Evolutionary conservation across 92 coral and sea anemone species (phyloP), one percentile per base, ranked within the genome.

Genomic region (Virgularia gustaviana): DNA sequence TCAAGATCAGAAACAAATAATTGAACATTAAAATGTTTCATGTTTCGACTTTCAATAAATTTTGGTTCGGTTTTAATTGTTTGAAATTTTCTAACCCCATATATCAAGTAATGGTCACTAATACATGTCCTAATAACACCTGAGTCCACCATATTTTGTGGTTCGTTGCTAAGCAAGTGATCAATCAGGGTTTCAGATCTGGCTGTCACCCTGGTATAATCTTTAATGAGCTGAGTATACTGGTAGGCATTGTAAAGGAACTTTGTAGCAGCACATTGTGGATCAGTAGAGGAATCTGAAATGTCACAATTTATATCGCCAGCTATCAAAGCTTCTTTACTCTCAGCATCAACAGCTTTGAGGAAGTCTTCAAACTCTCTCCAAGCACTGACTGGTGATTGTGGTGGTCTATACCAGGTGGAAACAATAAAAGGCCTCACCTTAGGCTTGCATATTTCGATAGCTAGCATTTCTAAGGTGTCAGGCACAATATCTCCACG

Each of bases 331-430:
- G 33, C 31, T 71, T 71, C 76, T 39, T 19, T 55, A n/a, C 36
- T 31, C 27, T 32, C 45, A 4, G 45, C 9, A 16, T 49, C 76
- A 32, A 71, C 42, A 1, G 47, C 19, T 52, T 51, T 51, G 5
- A 71, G 62, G 32, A 71, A 53, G 22, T 34, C 20, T 15, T 71
- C 44, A 27, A 71, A 71, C 18, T 71, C 61, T 22, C 13, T 30
- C 31, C 23, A 32, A 49, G 16, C 0, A 19, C 34, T 63, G 36
- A 28, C 32, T 71, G 63, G 19, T 2, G 76, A 49, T 32, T 39
- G 31, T n/a, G 76, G 64, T 30, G 38, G 64, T 10, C 76, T 49
- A 5, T 47, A 71, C 76, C 76, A 49, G 22, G 76, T 71, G 10
- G 63, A 49, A 31, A 71, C 31, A 4, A 71, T 44, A 51, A 71